phyloP scores from a whole-genome alignment of 2,888 invertebrate species.

The Colletes collaris region DNA sequence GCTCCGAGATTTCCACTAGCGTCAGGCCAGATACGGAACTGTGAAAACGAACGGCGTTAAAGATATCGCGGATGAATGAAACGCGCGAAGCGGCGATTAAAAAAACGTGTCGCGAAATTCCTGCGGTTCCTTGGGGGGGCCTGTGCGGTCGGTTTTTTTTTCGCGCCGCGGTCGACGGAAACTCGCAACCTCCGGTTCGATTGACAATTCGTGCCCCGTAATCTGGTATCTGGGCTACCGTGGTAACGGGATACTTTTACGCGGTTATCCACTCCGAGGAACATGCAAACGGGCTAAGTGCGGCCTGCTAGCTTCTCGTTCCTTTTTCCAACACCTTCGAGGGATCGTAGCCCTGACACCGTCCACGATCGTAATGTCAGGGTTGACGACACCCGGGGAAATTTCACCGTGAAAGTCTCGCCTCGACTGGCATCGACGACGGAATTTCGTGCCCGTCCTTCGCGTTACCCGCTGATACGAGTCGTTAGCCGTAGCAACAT shows the following conservation, averaged over 20 bases:
- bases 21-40: no score
- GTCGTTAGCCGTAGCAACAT: not conserved
- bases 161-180: slow-evolving; percentile 18
- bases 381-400: slow-evolving; percentile 52
- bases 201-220: slow-evolving; percentile 80
- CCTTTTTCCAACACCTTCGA: slow-evolving; percentile 19
- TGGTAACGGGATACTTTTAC: slow-evolving; percentile 80
- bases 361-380: slow-evolving; percentile 61
- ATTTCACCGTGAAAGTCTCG: slow-evolving; percentile 44
- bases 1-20: no score
- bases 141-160: slow-evolving; percentile 40
- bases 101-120: slow-evolving; percentile 41
- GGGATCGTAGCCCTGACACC: slow-evolving; percentile 52
- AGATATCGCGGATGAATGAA: not conserved
- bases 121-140: slow-evolving; percentile 13
- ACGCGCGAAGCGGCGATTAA: not conserved
- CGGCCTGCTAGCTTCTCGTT: slow-evolving; percentile 20
- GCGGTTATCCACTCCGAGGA: slow-evolving; percentile 68
- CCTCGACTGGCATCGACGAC: slow-evolving; percentile 18
- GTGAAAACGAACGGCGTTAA: not conserved
- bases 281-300: slow-evolving; percentile 62
- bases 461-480: not conserved
- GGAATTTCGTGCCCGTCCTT: slow-evolving; percentile 1
- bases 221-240: slow-evolving; percentile 80
- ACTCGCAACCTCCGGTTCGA: slow-evolving; percentile 66